Evolutionary conservation across 2,113 vertebrate genomes (phyloP).

Genomic region (Meriones unguiculatus): DNA sequence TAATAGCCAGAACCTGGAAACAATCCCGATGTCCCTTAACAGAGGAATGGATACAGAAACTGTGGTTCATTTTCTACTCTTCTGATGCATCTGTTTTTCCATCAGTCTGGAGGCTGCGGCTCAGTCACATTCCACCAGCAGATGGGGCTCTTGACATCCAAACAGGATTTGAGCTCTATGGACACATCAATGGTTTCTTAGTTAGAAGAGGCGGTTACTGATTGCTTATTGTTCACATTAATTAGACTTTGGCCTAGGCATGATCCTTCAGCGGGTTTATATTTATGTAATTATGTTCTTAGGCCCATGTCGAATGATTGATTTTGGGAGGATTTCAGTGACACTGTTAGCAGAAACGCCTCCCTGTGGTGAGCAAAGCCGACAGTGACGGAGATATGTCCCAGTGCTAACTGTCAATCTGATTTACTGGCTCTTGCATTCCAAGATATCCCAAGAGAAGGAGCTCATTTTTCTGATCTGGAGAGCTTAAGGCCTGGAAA

Average conservation of each 20-base stretch:
- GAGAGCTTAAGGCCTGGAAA: not conserved
- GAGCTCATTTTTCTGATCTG: not conserved
- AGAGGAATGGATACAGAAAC: too few species aligned
- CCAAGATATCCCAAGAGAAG: not conserved
- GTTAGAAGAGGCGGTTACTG: not conserved
- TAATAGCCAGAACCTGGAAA: too few species aligned
- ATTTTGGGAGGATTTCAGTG: constrained; percentile 25
- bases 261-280: not conserved
- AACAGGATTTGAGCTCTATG: not conserved
- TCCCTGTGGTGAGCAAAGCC: not conserved
- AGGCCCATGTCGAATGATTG: not conserved
- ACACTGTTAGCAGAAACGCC: not conserved
- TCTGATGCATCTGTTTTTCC: not conserved
- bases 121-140: constrained; percentile 51
- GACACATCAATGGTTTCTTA: not conserved
- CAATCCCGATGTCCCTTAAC: too few species aligned
- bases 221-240: rapidly evolving
- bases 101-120: not conserved
- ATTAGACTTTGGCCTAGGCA: not conserved
- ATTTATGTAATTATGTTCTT: not conserved
- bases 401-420: not conserved
- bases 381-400: not conserved
- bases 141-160: constrained; percentile 44
- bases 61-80: not conserved
- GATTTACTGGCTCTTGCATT: not conserved